Percentiles rank a stretch among this genome's conserved stretches.
phyloP scores from a whole-genome alignment of 2,888 invertebrate species.

The Drosophila macrospina region DNA sequence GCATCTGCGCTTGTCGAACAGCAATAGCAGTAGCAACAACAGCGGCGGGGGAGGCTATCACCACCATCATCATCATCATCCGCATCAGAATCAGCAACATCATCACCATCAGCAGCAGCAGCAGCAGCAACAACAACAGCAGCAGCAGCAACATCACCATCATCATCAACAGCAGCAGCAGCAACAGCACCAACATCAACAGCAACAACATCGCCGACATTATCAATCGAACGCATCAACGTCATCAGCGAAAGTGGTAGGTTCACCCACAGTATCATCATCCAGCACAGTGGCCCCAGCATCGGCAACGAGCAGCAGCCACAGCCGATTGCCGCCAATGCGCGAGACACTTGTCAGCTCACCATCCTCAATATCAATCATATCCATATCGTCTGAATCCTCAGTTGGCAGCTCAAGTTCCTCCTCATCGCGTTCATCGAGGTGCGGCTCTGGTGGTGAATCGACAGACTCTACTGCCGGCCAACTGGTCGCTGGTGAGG shows the following conservation, averaged over 20 bases:
- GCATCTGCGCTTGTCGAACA: slow-evolving; percentile 52
- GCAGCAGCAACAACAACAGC: slow-evolving; percentile 65
- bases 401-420: slow-evolving; percentile 77
- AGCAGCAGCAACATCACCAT: slow-evolving; percentile 30
- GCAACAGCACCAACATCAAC: slow-evolving; percentile 48
- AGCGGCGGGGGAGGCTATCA: slow-evolving; percentile 29
- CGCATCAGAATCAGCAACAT: slow-evolving; percentile 48
- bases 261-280: slow-evolving; percentile 51
- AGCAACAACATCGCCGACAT: slow-evolving; percentile 47
- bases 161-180: slow-evolving; percentile 45
- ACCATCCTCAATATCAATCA: slow-evolving; percentile 81
- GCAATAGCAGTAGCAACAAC: slow-evolving; percentile 38
- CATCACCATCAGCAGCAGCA: slow-evolving; percentile 43
- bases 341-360: slow-evolving; percentile 73
- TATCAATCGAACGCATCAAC: slow-evolving; percentile 26
- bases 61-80: slow-evolving; percentile 40
- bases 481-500: slow-evolving; percentile 29
- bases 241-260: slow-evolving; percentile 41
- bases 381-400: slow-evolving; percentile 84
- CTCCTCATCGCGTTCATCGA: slow-evolving; percentile 58
- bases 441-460: slow-evolving; percentile 45
- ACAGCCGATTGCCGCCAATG: slow-evolving; percentile 56
- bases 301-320: slow-evolving; percentile 29
- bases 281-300: slow-evolving; percentile 50
- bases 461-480: slow-evolving; percentile 39